A percentile compares a stretch with the other conserved stretches of the same genome.
Conservation (phyloP, 1,140 invertebrate species). For the Zaprionus ornatus region DNA sequence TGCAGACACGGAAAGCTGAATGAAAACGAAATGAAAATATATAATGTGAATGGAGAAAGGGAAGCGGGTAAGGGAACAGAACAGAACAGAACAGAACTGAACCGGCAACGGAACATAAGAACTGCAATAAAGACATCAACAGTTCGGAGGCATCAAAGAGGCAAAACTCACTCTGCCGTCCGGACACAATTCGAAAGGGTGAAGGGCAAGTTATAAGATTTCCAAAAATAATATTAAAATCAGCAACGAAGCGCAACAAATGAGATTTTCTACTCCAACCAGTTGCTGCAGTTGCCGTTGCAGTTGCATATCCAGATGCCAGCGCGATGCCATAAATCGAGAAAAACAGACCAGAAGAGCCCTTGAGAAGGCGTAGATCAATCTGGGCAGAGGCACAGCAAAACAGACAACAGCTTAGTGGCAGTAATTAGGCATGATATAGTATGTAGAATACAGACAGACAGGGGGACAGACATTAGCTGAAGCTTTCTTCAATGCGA, state of each 20-base stretch:
- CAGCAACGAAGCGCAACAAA: slow-evolving; percentile 77
- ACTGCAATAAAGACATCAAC: slow-evolving; percentile 81
- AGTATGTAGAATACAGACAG: slow-evolving; percentile 43
- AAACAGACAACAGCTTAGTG: slow-evolving; percentile 66
- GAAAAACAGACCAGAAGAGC: slow-evolving; percentile 2
- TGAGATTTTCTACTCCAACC: slow-evolving; percentile 53
- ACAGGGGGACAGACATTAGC: slow-evolving; percentile 24
- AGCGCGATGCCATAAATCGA: slow-evolving; percentile 54
- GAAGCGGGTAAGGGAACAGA: background rate
- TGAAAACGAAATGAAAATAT: slow-evolving; percentile 64
- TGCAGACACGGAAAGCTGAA: slow-evolving; percentile 48
- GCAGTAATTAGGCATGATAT: slow-evolving; percentile 76
- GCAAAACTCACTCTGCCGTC: slow-evolving; percentile 8
- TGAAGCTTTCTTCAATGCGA: slow-evolving; percentile 29
- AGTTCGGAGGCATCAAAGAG: slow-evolving; percentile 73
- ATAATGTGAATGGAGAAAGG: slow-evolving; percentile 55
- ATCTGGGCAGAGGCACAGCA: slow-evolving; percentile 41
- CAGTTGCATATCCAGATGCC: slow-evolving; percentile 16
- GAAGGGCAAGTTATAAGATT: slow-evolving; percentile 67
- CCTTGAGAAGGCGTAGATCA: slow-evolving; percentile 53
- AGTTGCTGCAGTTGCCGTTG: slow-evolving; percentile 26
- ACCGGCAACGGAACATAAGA: slow-evolving; percentile 22
- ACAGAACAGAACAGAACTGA: too few species aligned
- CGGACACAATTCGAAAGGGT: background rate
- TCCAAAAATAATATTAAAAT: slow-evolving; percentile 82